Evolutionary conservation across 2,888 invertebrate species (phyloP), one percentile per base, ranked within the genome.

Genomic region (Drosophila cognata): DNA sequence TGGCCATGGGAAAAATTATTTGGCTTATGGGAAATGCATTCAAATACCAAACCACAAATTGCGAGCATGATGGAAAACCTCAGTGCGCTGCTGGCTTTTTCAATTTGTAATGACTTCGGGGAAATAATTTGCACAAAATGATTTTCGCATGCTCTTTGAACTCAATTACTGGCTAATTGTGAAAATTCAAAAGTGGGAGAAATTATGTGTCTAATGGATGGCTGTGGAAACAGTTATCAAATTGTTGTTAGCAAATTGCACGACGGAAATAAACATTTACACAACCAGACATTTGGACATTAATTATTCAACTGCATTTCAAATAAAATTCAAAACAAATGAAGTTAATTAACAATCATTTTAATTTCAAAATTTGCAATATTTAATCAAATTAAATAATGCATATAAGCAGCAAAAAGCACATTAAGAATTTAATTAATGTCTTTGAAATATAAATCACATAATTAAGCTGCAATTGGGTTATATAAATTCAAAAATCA

Each of bases 1-100:
- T 75, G 76, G 57, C 62, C 68, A 58, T 86, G 84, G 84, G 88
- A 84, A 84, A 75, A 64, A 53, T 53, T 31, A 65, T 56, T 53
- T 53, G 8, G 58, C 41, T 66, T 28, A 59, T 63, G 48, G 68
- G 66, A 78, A 83, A 74, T 68, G 65, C 69, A 88, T 74, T 72
- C 31, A 57, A 77, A 83, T 53, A 36, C 33, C 46, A 64, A 66
- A 73, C 68, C 77, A 48, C 77, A 72, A 77, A 66, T 68, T 51
- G 38, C n/a, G 38, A 28, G 28, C n/a, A 33, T 53, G 53, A 51
- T 53, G 52, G 28, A 56, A 60, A 50, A 68, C 68, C 62, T 43
- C 35, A 57, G 28, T 29, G 36, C 16, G n/a, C 48, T 50, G 48
- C 57, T 35, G 41, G 29, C 51, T 11, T 60, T 68, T 71, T 61